Evolutionary conservation across 1,140 invertebrate species (phyloP).

Genomic region (Dryas iulia): DNA sequence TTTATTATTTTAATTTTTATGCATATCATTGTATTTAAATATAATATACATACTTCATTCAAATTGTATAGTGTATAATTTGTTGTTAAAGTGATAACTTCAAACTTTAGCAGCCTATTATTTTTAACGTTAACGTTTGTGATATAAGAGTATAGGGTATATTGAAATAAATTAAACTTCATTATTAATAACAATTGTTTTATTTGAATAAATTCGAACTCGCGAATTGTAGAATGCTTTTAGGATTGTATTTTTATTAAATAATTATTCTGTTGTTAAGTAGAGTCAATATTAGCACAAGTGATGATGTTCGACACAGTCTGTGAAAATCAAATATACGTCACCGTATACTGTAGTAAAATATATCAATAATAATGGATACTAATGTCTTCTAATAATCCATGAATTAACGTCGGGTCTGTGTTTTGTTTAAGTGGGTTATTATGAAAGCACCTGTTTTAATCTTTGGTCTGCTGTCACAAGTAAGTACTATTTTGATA

Average conservation of each 20-base stretch:
- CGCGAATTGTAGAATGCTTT: constrained; percentile 4
- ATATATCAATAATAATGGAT: background rate
- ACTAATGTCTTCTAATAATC: constrained; percentile 2
- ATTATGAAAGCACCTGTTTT: constrained; percentile 21
- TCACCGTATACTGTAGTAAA: constrained; percentile 10
- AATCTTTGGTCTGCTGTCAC: constrained; percentile 35
- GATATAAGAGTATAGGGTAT: constrained; percentile 36
- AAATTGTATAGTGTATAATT: background rate
- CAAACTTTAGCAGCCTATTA: background rate
- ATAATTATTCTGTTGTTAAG: background rate
- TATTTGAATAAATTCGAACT: constrained; percentile 10
- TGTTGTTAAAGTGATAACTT: background rate
- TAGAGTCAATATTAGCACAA: constrained; percentile 16
- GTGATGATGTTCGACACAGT: constrained; percentile 1
- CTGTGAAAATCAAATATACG: constrained; percentile 12
- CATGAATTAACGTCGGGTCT: constrained; percentile 12
- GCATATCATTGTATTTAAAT: constrained; percentile 1
- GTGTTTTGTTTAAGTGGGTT: background rate
- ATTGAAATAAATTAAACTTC: constrained; percentile 30
- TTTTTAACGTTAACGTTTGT: constrained; percentile 33
- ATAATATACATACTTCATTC: background rate
- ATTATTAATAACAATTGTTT: constrained; percentile 20
- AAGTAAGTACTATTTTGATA: constrained; percentile 34
- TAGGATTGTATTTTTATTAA: background rate
- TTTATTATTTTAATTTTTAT: background rate